Evolutionary conservation across 2,797 vertebrate species (phyloP).

Genomic region (Platalea minor): DNA sequence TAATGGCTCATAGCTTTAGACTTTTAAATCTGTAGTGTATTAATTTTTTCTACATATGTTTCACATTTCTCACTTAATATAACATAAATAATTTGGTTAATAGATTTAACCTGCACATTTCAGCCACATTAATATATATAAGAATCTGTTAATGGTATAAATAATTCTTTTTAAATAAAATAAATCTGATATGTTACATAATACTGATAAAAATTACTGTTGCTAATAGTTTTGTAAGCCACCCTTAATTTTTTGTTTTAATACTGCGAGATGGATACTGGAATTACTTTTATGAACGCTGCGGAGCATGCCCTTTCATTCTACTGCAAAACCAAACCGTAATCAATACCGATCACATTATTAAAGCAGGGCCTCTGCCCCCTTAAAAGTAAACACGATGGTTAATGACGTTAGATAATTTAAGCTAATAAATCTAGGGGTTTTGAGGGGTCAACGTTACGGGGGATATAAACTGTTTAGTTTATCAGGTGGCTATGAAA

Average conservation of each 20-base stretch:
- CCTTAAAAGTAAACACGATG: neutral
- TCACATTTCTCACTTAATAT: slow-evolving; percentile 81
- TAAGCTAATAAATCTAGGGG: slow-evolving; percentile 2
- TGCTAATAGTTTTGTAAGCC: slow-evolving; percentile 71
- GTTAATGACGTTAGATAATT: slow-evolving; percentile 11
- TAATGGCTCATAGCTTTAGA: slow-evolving; percentile 79
- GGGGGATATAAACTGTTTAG: neutral
- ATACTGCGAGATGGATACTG: slow-evolving; percentile 51
- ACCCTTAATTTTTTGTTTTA: slow-evolving; percentile 57
- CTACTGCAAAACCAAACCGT: neutral
- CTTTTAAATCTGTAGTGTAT: slow-evolving; percentile 78
- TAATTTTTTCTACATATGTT: slow-evolving; percentile 76
- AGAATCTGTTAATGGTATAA: slow-evolving; percentile 85
- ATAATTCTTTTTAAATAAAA: slow-evolving; percentile 87
- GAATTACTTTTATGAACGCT: neutral
- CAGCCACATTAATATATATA: slow-evolving; percentile 84
- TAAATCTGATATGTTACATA: slow-evolving; percentile 87
- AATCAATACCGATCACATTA: neutral
- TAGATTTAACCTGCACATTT: slow-evolving; percentile 83
- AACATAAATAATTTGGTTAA: slow-evolving; percentile 86
- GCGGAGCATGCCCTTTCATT: neutral
- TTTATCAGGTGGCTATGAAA: slow-evolving; percentile 68
- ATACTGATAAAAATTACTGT: slow-evolving; percentile 80
- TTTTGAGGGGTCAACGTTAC: neutral
- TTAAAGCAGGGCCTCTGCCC: slow-evolving; percentile 31